phyloP scores from a whole-genome alignment of 2,113 vertebrate genomes.

The Lepus europaeus region DNA sequence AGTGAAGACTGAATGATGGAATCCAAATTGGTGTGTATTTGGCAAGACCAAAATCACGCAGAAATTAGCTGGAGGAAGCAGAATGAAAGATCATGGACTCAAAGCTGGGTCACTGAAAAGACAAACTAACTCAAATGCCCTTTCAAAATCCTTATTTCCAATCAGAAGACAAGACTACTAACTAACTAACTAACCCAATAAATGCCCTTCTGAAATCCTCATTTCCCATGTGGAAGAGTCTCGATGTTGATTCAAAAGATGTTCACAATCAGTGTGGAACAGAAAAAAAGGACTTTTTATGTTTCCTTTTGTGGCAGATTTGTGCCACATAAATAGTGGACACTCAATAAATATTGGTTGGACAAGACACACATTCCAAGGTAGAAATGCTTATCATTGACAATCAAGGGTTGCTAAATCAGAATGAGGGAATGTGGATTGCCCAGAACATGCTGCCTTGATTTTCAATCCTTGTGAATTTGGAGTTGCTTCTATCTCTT shows the following conservation, averaged over 20 bases:
- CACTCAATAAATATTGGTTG: background rate
- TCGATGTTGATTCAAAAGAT: background rate
- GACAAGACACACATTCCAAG: background rate
- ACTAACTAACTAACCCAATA: background rate
- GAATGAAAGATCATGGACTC: background rate
- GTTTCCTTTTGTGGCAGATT: background rate
- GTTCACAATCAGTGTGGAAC: background rate
- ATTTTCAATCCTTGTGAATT: constrained; percentile 46
- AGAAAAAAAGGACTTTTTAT: background rate
- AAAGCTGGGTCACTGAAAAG: background rate
- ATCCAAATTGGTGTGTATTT: background rate
- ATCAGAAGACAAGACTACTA: no score
- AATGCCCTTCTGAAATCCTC: background rate
- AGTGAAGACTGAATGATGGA: background rate
- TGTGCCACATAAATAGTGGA: background rate
- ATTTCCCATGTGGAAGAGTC: background rate
- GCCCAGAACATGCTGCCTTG: background rate
- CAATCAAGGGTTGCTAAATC: background rate
- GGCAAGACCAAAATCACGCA: background rate
- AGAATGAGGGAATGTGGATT: background rate
- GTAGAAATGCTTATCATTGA: background rate
- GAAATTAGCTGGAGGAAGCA: background rate
- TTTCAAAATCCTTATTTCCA: background rate
- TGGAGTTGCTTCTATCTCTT: constrained; percentile 22
- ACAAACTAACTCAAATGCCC: background rate